These are phyloP conservation scores for Caerostris darwini DNA, from an alignment of 1,140 invertebrate genomes.

Conservation along the genomic window DNA sequence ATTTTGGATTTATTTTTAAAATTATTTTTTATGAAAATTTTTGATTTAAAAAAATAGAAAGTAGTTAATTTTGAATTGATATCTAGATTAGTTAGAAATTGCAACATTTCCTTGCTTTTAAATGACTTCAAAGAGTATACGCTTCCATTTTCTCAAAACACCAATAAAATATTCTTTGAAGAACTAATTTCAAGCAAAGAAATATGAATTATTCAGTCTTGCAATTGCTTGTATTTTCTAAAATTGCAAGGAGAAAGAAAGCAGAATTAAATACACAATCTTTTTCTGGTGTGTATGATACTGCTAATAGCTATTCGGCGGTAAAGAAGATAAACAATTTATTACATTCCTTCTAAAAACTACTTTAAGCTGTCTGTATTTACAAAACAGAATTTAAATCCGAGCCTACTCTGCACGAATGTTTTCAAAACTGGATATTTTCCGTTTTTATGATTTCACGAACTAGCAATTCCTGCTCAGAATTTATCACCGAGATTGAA, in stretches of 20 bases:
- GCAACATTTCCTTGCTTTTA: too few species aligned
- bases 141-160: too few species aligned
- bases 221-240: neutral
- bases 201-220: neutral
- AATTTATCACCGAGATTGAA: neutral
- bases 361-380: neutral
- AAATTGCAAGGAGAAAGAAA: neutral
- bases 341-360: neutral
- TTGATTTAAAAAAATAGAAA: too few species aligned
- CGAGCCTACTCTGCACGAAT: neutral
- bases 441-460: neutral
- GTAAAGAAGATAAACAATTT: neutral
- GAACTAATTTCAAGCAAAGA: too few species aligned
- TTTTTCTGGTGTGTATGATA: neutral
- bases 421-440: neutral
- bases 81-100: too few species aligned
- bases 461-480: neutral
- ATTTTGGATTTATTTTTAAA: too few species aligned
- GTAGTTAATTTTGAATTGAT: too few species aligned
- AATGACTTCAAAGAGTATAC: too few species aligned
- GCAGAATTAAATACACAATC: too few species aligned
- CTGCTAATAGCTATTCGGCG: neutral
- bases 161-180: too few species aligned
- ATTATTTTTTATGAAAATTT: too few species aligned
- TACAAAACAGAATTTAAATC: conserved; percentile 3